Percentiles rank a stretch among this genome's conserved stretches.
phyloP scores from a whole-genome alignment of 2,888 invertebrate genomes.

The Cylindroiulus punctatus region DNA sequence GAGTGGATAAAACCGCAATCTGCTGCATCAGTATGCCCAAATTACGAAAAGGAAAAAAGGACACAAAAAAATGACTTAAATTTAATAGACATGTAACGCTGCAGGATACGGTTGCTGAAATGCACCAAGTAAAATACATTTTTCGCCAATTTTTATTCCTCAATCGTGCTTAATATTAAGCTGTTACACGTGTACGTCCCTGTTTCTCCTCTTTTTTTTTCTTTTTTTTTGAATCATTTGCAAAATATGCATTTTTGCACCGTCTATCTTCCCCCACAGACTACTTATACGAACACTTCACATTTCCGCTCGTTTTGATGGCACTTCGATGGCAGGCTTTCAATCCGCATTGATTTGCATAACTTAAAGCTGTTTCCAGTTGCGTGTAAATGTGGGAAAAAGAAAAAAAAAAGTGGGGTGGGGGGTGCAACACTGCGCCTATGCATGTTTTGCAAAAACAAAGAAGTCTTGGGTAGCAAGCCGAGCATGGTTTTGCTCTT shows the following conservation, averaged over 20 bases:
- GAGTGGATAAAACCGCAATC: not conserved
- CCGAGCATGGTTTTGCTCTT: not conserved
- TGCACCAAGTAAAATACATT: not conserved
- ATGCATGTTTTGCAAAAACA: not conserved
- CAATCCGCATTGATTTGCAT: conserved; percentile 34
- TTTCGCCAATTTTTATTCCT: not conserved
- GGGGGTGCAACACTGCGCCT: not conserved
- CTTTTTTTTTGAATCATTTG: not conserved
- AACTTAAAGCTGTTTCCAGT: not conserved
- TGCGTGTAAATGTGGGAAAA: not conserved
- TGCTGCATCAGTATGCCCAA: not conserved
- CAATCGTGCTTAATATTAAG: conserved; percentile 30
- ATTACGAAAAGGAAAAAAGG: not conserved
- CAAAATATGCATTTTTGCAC: conserved; percentile 7
- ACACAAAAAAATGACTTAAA: not conserved
- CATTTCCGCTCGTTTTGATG: conserved; percentile 22
- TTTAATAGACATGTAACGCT: not conserved
- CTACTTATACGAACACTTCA: conserved; percentile 9
- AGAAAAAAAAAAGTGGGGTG: no score
- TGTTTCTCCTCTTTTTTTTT: not conserved
- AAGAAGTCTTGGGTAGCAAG: not conserved
- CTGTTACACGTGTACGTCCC: not conserved
- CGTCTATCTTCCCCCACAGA: not conserved
- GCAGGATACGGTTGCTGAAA: not conserved
- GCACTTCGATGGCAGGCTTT: conserved; percentile 9